phyloP scores from a whole-genome alignment of 1,140 invertebrate genomes.

The Carcinoscorpius rotundicauda region DNA sequence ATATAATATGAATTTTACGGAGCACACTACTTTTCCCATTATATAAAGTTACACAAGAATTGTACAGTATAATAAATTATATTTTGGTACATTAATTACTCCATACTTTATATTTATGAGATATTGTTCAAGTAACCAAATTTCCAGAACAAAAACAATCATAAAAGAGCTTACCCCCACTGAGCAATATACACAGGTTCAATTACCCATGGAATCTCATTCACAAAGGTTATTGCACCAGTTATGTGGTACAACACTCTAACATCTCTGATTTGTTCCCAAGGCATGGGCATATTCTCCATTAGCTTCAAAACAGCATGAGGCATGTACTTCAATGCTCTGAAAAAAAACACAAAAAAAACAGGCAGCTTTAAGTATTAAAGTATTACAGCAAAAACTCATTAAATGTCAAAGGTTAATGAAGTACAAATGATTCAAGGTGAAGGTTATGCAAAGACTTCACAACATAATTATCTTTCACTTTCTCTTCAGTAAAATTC shows the following conservation, averaged over 20 bases:
- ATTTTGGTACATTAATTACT: not conserved
- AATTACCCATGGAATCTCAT: constrained; percentile 99
- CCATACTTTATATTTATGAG: not conserved
- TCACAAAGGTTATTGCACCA: constrained; percentile 99
- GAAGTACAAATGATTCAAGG: too few species aligned
- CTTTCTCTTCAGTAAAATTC: too few species aligned
- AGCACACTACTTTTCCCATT: too few species aligned
- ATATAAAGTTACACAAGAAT: too few species aligned
- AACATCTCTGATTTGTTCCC: constrained; percentile 99
- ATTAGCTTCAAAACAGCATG: constrained; percentile 97
- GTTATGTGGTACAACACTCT: constrained; percentile 96
- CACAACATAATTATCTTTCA: too few species aligned
- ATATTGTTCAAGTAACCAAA: constrained; percentile 7
- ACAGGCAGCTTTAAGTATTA: too few species aligned
- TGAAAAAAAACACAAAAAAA: too few species aligned
- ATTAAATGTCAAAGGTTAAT: too few species aligned
- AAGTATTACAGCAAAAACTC: too few species aligned
- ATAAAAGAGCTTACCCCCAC: constrained; percentile 53
- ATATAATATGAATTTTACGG: too few species aligned
- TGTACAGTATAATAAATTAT: not conserved
- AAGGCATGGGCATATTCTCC: constrained; percentile 99
- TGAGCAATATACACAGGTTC: constrained; percentile 99
- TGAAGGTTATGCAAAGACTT: too few species aligned
- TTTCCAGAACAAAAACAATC: constrained; percentile 37
- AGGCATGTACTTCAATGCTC: constrained; percentile 97